A percentile compares a stretch with the other conserved stretches of the same genome.
phyloP scores from a whole-genome alignment of 2,113 vertebrate species.

The Seriola aureovittata region DNA sequence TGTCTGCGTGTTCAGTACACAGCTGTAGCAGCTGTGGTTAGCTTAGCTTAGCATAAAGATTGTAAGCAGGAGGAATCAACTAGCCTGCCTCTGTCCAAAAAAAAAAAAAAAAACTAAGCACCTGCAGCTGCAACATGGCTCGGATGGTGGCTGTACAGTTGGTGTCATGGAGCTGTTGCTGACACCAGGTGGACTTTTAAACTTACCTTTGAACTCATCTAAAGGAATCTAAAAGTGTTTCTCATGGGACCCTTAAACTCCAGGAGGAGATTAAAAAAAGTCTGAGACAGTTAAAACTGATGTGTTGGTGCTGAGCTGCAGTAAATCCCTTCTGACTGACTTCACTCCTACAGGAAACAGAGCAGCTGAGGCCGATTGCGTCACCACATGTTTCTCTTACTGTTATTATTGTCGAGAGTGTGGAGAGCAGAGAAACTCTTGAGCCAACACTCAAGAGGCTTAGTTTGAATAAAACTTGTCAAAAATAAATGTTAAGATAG shows the following conservation, averaged over 20 bases:
- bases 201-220: background rate
- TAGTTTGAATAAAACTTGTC: background rate
- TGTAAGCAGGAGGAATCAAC: background rate
- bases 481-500: background rate
- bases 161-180: background rate
- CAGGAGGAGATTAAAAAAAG: no score
- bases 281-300: background rate
- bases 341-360: slow-evolving; percentile 20
- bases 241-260: background rate
- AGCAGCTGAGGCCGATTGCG: slow-evolving; percentile 46
- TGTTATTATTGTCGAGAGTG: background rate
- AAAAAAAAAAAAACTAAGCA: background rate
- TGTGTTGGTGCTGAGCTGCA: slow-evolving; percentile 19
- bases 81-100: background rate
- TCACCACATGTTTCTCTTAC: slow-evolving; percentile 36
- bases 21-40: background rate
- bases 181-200: no score
- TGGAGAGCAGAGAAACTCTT: background rate
- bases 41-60: slow-evolving; percentile 3
- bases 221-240: background rate
- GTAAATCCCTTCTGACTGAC: slow-evolving; percentile 45
- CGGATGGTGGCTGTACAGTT: background rate
- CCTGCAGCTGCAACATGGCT: background rate
- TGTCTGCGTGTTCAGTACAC: background rate
- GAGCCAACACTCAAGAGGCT: background rate